Evolutionary conservation across 2,888 invertebrate genomes (phyloP).

Genomic region (Philaethria dido): DNA sequence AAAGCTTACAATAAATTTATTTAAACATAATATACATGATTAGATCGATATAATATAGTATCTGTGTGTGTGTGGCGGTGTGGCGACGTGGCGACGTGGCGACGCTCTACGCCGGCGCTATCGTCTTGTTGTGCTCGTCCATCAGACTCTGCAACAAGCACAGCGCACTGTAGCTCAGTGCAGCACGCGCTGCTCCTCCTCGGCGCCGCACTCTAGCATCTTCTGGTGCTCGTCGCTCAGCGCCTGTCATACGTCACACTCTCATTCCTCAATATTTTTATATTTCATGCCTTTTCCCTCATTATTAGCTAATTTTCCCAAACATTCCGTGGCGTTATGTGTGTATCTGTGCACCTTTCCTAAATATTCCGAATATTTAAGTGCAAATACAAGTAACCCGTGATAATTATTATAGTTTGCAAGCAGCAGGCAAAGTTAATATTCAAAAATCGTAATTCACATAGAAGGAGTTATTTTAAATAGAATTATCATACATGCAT

Average conservation of each 20-base stretch:
- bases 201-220: slow-evolving; percentile 85
- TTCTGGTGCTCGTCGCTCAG: slow-evolving; percentile 93
- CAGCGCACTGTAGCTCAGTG: slow-evolving; percentile 57
- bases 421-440: no score
- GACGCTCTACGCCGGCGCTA: slow-evolving; percentile 60
- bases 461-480: not conserved
- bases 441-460: not conserved
- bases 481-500: not conserved
- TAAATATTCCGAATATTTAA: no score
- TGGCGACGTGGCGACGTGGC: slow-evolving; percentile 11
- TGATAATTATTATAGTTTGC: no score
- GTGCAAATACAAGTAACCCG: no score
- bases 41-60: not conserved
- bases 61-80: no score
- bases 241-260: slow-evolving; percentile 82
- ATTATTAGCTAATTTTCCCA: not conserved
- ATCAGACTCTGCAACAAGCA: slow-evolving; percentile 80
- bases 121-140: slow-evolving; percentile 82
- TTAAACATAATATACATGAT: slow-evolving; percentile 6
- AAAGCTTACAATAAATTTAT: slow-evolving; percentile 10
- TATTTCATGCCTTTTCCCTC: not conserved
- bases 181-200: slow-evolving; percentile 64
- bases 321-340: not conserved
- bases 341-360: no score
- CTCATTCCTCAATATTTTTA: slow-evolving; percentile 37